Evolutionary conservation across 2,113 vertebrate species (phyloP).

Genomic region (Dasyprocta punctata): DNA sequence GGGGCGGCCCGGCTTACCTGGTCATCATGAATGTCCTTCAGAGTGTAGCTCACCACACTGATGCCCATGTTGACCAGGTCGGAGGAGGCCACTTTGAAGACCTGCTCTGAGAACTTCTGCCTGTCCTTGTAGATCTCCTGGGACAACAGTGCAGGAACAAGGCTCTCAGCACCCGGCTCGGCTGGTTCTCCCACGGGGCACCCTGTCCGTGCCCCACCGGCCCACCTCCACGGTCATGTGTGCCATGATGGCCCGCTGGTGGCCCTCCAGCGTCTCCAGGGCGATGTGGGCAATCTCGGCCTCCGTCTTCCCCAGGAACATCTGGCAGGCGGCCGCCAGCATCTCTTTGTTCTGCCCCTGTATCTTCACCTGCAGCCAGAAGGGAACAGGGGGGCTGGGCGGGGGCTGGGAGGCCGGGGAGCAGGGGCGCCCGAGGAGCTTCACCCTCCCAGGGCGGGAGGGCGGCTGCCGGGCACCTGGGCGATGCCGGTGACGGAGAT

Average conservation of each 20-base stretch:
- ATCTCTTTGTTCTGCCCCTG: slow-evolving; percentile 99
- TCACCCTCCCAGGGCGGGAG: neutral
- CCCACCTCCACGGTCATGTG: slow-evolving; percentile 96
- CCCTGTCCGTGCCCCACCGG: neutral
- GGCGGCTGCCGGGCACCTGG: slow-evolving; percentile 86
- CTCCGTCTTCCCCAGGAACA: slow-evolving; percentile 97
- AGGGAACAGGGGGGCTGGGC: neutral
- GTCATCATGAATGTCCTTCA: slow-evolving; percentile 97
- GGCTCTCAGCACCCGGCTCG: neutral
- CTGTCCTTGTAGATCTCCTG: slow-evolving; percentile 98
- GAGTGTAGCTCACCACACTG: slow-evolving; percentile 96
- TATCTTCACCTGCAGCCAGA: slow-evolving; percentile 92
- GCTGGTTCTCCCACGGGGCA: neutral
- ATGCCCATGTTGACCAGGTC: slow-evolving; percentile 98
- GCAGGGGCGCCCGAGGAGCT: neutral
- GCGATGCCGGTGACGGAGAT: slow-evolving; percentile 97
- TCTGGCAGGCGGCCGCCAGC: slow-evolving; percentile 96
- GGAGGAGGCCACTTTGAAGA: slow-evolving; percentile 96
- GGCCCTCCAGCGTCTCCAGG: slow-evolving; percentile 95
- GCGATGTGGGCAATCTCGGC: slow-evolving; percentile 93
- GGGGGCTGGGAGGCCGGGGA: neutral
- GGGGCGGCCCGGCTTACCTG: slow-evolving; percentile 86
- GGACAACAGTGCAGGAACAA: neutral
- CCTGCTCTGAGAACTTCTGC: slow-evolving; percentile 97
- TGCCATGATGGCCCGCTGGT: slow-evolving; percentile 98